phyloP scores from a whole-genome alignment of 2,113 vertebrate species.

The Pomatostomus ruficeps region DNA sequence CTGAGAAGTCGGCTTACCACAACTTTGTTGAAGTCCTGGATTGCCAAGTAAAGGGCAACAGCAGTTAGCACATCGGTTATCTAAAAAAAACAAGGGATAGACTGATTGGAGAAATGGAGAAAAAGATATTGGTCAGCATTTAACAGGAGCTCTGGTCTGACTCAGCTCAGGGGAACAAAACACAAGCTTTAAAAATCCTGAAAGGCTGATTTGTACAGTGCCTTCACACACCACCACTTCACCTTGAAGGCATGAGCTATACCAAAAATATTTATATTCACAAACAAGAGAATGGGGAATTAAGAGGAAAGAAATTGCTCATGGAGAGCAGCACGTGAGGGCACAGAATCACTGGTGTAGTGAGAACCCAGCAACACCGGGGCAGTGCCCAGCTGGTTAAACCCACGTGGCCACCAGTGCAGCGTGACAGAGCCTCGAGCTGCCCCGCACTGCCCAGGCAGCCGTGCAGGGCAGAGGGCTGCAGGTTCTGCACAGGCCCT shows the following conservation, averaged over 20 bases:
- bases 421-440: not conserved
- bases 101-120: not conserved
- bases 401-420: not conserved
- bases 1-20: constrained; percentile 77
- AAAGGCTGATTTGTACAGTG: not conserved
- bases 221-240: not conserved
- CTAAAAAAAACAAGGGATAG: constrained; percentile 61
- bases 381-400: not conserved
- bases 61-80: constrained; percentile 89
- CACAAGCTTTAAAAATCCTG: not conserved
- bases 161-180: not conserved
- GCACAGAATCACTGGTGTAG: not conserved
- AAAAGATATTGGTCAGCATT: not conserved
- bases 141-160: not conserved
- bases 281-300: not conserved
- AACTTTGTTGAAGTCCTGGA: constrained; percentile 92
- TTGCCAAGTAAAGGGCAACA: constrained; percentile 88
- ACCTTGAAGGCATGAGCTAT: not conserved
- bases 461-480: not conserved
- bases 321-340: not conserved
- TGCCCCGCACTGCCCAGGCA: not conserved
- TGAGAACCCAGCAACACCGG: not conserved
- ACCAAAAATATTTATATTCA: not conserved
- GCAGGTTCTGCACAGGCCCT: not conserved
- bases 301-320: not conserved